These are phyloP conservation scores for Orchesellides sinensis DNA, from an alignment of 2,888 invertebrate genomes.

Conservation along the genomic window DNA sequence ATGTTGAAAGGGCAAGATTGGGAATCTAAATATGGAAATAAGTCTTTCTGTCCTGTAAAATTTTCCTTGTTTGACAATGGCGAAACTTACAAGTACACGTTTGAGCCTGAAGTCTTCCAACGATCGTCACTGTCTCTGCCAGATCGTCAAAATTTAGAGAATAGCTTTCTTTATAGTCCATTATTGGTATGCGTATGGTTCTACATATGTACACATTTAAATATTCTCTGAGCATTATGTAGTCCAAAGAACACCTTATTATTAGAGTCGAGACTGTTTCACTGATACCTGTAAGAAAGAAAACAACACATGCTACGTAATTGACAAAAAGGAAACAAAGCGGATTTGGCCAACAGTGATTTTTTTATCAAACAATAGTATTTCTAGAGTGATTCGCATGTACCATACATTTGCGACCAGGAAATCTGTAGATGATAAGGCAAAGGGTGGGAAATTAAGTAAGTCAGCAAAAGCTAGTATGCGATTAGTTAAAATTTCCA, in stretches of 20 bases:
- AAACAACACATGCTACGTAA: background rate
- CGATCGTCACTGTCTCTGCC: background rate
- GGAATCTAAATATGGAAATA: background rate
- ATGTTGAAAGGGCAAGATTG: background rate
- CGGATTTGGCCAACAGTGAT: constrained; percentile 22
- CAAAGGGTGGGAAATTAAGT: constrained; percentile 9
- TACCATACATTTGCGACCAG: constrained; percentile 26
- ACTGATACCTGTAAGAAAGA: background rate
- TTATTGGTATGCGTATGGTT: constrained; percentile 23
- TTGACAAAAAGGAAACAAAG: background rate
- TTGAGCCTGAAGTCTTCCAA: background rate
- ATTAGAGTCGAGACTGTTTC: constrained; percentile 7
- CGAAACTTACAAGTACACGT: background rate
- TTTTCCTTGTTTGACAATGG: constrained; percentile 24
- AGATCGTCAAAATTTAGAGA: constrained; percentile 36
- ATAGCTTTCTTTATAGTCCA: background rate
- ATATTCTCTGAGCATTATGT: background rate
- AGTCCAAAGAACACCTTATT: background rate
- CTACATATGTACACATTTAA: background rate
- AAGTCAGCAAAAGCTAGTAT: background rate
- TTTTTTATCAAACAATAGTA: background rate
- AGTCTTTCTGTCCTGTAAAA: background rate
- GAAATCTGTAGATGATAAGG: background rate
- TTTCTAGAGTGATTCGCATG: constrained; percentile 6
- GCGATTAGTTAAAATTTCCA: too few relatives aligned